Percentiles rank a stretch among this genome's conserved stretches.
phyloP scores from a whole-genome alignment of 2,797 vertebrate species.

The Eospalax fontanierii region DNA sequence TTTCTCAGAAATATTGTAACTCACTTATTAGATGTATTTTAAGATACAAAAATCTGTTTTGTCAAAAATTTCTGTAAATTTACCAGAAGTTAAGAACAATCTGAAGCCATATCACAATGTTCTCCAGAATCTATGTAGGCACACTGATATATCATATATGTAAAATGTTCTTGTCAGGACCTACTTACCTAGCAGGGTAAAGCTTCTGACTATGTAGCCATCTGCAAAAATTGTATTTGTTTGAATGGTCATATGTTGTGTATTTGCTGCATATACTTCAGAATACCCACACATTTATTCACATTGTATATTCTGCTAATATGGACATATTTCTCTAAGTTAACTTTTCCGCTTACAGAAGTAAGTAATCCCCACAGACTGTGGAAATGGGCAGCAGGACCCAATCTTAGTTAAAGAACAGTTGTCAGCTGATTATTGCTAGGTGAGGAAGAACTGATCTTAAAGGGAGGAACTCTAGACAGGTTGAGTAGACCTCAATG shows the following conservation, averaged over 20 bases:
- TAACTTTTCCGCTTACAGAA: background rate
- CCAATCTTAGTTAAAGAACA: too few relatives aligned
- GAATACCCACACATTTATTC: background rate
- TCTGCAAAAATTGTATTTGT: background rate
- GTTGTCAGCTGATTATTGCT: too few relatives aligned
- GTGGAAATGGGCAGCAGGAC: too few relatives aligned
- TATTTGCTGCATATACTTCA: background rate
- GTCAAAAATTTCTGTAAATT: background rate
- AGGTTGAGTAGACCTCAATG: too few relatives aligned
- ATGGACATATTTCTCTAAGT: background rate
- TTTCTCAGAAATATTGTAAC: background rate
- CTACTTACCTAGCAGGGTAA: background rate
- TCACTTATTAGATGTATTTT: background rate
- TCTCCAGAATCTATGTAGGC: background rate
- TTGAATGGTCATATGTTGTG: background rate
- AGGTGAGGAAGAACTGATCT: too few relatives aligned
- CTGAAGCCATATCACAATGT: background rate
- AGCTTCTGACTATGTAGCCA: background rate
- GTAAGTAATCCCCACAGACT: too few relatives aligned
- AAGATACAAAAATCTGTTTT: background rate
- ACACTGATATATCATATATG: background rate
- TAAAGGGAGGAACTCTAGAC: too few relatives aligned
- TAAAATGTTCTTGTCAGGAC: background rate
- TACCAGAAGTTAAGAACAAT: background rate
- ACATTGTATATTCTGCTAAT: background rate